A percentile compares a stretch with the other conserved stretches of the same genome.
phyloP scores from a whole-genome alignment of 2,113 vertebrate genomes.

The Eretmochelys imbricata region DNA sequence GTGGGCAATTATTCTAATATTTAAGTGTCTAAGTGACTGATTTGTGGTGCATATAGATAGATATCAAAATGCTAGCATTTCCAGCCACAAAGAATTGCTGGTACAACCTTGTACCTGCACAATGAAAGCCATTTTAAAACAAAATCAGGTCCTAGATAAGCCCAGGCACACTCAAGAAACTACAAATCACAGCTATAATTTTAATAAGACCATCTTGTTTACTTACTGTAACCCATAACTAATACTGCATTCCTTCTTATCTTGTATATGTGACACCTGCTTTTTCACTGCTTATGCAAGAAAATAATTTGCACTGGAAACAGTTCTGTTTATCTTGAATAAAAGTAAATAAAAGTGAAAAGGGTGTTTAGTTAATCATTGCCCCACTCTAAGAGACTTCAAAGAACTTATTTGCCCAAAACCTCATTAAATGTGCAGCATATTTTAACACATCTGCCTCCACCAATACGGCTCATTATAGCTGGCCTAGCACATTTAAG shows the following conservation, averaged over 20 bases:
- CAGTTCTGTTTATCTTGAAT: conserved; percentile 27
- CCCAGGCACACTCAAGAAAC: not conserved
- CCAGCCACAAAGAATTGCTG: rapidly evolving
- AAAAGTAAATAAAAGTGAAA: conserved; percentile 39
- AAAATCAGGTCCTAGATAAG: not conserved
- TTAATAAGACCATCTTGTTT: not conserved
- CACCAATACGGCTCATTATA: not conserved
- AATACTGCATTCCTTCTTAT: not conserved
- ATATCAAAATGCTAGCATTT: rapidly evolving
- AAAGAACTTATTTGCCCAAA: conserved; percentile 40
- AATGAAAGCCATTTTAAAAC: not conserved
- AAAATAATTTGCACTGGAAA: conserved; percentile 46
- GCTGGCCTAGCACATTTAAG: not conserved
- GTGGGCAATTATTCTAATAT: not conserved
- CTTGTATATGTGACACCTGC: not conserved
- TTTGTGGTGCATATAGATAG: rapidly evolving
- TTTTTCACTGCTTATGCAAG: not conserved
- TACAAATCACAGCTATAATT: not conserved
- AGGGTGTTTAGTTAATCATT: conserved; percentile 63
- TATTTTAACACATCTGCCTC: not conserved
- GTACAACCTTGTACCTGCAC: not conserved
- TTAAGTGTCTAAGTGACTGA: not conserved
- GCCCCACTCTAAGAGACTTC: conserved; percentile 52
- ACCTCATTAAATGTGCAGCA: conserved; percentile 21
- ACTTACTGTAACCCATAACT: not conserved